These are phyloP conservation scores for Leptinotarsa haldemani DNA, from an alignment of 2,888 invertebrate species.

Conservation along the genomic window DNA sequence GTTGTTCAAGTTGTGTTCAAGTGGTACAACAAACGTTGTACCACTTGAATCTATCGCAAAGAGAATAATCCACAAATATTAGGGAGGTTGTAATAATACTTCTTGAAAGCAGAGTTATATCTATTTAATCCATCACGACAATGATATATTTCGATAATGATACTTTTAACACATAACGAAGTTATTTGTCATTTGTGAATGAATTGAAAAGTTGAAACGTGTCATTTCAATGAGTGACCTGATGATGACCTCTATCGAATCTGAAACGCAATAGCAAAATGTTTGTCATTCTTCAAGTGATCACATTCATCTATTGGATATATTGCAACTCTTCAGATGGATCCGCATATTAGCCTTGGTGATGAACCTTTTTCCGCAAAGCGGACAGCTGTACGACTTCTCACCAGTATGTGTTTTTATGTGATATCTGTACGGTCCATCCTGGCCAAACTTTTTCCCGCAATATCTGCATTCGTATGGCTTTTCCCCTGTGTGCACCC, in stretches of 20 bases:
- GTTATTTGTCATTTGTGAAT: no score
- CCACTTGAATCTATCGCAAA: no score
- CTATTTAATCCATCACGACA: no score
- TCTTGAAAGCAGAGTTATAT: no score
- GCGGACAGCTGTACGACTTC: conserved; percentile 38
- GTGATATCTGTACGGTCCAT: conserved; percentile 45
- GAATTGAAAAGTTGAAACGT: no score
- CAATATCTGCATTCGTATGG: conserved; percentile 50
- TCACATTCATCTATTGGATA: neutral
- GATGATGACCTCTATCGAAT: neutral
- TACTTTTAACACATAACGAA: no score
- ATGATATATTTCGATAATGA: no score
- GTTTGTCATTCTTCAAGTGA: neutral
- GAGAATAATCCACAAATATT: no score
- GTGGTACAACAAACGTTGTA: no score
- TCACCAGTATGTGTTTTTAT: conserved; percentile 49
- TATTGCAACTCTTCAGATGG: conserved; percentile 37
- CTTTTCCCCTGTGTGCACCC: conserved; percentile 52
- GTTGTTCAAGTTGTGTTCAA: no score
- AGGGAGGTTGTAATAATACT: no score
- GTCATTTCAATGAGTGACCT: no score
- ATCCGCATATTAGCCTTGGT: conserved; percentile 40
- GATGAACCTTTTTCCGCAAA: conserved; percentile 67
- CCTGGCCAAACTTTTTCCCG: conserved; percentile 39
- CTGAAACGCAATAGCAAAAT: neutral